These are phyloP conservation scores for Oncopeltus fasciatus DNA, from an alignment of 1,140 invertebrate species.

Conservation along the genomic window DNA sequence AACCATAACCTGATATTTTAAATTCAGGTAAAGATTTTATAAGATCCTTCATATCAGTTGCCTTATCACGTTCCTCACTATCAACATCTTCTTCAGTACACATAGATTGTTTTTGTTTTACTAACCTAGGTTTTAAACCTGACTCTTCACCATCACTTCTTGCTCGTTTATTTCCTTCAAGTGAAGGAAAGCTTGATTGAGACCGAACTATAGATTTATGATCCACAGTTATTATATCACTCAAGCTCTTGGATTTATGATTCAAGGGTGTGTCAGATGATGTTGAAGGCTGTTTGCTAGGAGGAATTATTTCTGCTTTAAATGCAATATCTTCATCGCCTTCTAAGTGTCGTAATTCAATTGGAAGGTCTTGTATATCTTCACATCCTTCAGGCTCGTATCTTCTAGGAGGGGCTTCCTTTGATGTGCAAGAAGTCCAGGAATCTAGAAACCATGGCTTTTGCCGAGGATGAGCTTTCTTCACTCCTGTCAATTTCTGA, in stretches of 20 bases:
- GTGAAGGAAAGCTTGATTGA: conserved; percentile 55
- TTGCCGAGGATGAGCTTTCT: conserved; percentile 35
- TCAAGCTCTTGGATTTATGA: conserved; percentile 62
- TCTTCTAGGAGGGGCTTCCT: conserved; percentile 36
- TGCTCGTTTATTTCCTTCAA: conserved; percentile 30
- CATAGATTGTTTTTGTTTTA: conserved; percentile 66
- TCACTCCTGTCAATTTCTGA: conserved; percentile 60
- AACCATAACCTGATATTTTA: conserved; percentile 32
- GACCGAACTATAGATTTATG: conserved; percentile 48
- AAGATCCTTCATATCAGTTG: conserved; percentile 45
- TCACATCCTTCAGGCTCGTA: conserved; percentile 39
- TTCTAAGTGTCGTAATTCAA: conserved; percentile 73
- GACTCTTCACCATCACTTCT: conserved; percentile 14
- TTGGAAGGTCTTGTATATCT: conserved; percentile 62
- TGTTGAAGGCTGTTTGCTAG: conserved; percentile 31
- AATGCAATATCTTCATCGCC: conserved; percentile 38
- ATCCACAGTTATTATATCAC: conserved; percentile 50
- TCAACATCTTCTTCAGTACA: conserved; percentile 43
- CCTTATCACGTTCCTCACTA: conserved; percentile 43
- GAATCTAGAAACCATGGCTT: conserved; percentile 66
- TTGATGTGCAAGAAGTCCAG: conserved; percentile 43
- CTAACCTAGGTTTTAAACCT: conserved; percentile 42
- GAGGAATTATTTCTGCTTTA: conserved; percentile 36
- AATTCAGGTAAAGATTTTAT: conserved; percentile 44
- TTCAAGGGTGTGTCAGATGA: conserved; percentile 31